phyloP scores from a whole-genome alignment of 1,140 invertebrate genomes.

The Orchestia grillus region DNA sequence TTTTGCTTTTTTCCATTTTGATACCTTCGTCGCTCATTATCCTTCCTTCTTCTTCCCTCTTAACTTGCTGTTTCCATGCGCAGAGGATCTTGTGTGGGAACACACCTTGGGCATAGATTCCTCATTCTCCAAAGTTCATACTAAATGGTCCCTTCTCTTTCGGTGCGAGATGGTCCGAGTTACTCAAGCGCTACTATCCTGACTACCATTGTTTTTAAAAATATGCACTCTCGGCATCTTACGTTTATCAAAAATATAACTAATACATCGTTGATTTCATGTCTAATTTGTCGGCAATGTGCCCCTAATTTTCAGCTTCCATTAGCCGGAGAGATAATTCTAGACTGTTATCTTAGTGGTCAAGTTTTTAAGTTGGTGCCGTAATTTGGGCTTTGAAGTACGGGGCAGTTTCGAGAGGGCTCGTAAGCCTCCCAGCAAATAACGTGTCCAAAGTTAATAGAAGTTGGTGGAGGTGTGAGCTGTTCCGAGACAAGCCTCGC shows the following conservation, averaged over 20 bases:
- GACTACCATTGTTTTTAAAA: neutral
- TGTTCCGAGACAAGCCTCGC: slow-evolving; percentile 59
- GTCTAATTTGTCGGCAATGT: neutral
- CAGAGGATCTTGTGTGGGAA: too few relatives aligned
- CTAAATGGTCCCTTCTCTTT: too few relatives aligned
- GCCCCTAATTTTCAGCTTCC: neutral
- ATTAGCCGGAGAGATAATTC: neutral
- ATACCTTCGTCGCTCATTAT: too few relatives aligned
- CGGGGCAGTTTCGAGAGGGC: neutral
- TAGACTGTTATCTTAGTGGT: neutral
- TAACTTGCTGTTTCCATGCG: too few relatives aligned
- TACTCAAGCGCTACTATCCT: neutral
- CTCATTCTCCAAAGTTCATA: too few relatives aligned
- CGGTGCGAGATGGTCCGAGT: too few relatives aligned
- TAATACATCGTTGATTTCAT: neutral
- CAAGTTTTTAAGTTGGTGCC: neutral
- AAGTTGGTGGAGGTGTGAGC: slow-evolving; percentile 34
- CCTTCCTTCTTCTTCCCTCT: too few relatives aligned
- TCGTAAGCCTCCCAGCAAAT: neutral
- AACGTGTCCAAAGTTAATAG: slow-evolving; percentile 3
- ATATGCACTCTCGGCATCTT: neutral
- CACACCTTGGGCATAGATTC: too few relatives aligned
- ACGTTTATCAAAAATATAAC: neutral
- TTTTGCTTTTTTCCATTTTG: too few relatives aligned
- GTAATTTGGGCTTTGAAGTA: neutral